Base-by-base conservation (phyloP, 2,113 vertebrate species). In the Microtus oregoni region DNA sequence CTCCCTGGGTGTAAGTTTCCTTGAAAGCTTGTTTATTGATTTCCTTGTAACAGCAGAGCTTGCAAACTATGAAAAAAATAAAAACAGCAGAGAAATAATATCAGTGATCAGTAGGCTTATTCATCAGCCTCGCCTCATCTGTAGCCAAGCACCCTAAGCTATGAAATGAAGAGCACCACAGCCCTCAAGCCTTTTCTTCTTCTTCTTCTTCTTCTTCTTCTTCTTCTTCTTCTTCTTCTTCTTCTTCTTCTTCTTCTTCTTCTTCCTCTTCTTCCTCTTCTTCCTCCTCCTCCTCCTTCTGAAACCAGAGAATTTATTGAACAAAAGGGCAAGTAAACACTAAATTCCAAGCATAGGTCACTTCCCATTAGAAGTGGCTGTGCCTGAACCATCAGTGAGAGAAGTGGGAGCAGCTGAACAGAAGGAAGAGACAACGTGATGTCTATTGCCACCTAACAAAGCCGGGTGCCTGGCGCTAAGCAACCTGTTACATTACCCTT, bases 11-110 rank as follows among this genome's bases (percentile, higher is more conserved):
- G 19, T 86, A 92, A 63, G 86, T 95, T 97, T 97, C 83, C 89
- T 95, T 96, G 90, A 95, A 97, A 96, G 86, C 94, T 96, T 94
- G 86, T 87, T 94, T 97, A 97, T 97, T 96, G 97, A 97, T 97
- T 96, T 94, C 47, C 35, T 95, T 38, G 17, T 92, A 97, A 96
- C 86, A 92, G 94, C 55, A 44, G 88, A 97, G 89, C 92, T 96
- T 96, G 50, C 82, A 97, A 94, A 93, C 73, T 83, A 73, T 90
- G 79, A 94, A 95, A 58, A 88, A 67, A 52, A 82, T 38, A 41
- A 41, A 72, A 75, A 61, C 44, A 95, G 3, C 38, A 47, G 50
- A 50, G 89, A 96, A 94, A 96, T 95, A 83, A 92, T 96, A 96
- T 92, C 68, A 95, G 30, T 0, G 44, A 92, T 94, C 86, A 83